Evolutionary conservation across 2,797 vertebrate species (phyloP).

Genomic region (Thaleichthys pacificus): DNA sequence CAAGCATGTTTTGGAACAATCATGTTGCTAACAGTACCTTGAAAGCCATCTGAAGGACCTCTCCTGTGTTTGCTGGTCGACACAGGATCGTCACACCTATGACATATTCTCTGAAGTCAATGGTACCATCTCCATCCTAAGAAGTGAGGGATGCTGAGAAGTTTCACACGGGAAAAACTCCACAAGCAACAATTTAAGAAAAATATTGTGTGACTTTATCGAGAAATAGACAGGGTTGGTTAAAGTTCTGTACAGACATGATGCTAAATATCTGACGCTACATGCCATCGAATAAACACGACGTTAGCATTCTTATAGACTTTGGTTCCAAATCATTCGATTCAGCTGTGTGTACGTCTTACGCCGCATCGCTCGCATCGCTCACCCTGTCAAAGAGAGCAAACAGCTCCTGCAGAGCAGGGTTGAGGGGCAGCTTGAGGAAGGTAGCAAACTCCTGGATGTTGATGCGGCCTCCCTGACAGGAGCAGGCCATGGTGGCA

Average conservation of each 20-base stretch:
- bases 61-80: constrained; percentile 92
- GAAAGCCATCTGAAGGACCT: constrained; percentile 92
- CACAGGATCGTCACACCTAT: constrained; percentile 96
- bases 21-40: constrained; percentile 73
- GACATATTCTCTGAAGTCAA: constrained; percentile 98
- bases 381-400: constrained; percentile 94
- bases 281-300: not conserved
- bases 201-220: not conserved
- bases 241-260: not conserved
- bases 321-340: not conserved
- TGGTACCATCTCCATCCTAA: constrained; percentile 90
- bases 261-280: not conserved
- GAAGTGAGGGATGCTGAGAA: constrained; percentile 9
- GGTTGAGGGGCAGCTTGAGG: constrained; percentile 88
- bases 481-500: constrained; percentile 83
- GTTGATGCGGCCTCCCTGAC: constrained; percentile 90
- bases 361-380: constrained; percentile 14
- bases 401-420: constrained; percentile 87
- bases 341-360: not conserved
- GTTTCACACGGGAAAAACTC: not conserved
- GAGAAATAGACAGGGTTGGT: not conserved
- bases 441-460: constrained; percentile 89
- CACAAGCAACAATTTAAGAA: not conserved
- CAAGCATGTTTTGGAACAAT: not conserved
- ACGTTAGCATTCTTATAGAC: not conserved